These are phyloP conservation scores for Coregonus clupeaformis DNA, from an alignment of 2,113 vertebrate genomes.

Conservation along the genomic window DNA sequence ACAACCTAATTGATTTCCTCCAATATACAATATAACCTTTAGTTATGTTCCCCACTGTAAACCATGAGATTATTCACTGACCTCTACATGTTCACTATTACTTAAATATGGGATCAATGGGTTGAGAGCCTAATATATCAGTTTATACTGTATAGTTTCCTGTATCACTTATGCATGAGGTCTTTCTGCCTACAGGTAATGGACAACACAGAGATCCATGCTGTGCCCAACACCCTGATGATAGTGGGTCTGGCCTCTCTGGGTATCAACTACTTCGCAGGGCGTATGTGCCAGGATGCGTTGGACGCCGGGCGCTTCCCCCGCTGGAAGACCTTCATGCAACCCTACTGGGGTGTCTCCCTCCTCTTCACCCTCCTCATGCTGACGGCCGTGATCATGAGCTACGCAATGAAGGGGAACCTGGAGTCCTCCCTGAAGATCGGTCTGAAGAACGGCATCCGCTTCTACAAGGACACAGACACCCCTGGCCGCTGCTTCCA, in stretches of 20 bases:
- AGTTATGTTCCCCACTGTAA: not conserved
- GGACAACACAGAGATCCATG: slow-evolving; percentile 76
- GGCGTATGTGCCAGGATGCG: slow-evolving; percentile 77
- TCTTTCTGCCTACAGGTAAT: slow-evolving; percentile 67
- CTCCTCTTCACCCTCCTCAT: slow-evolving; percentile 75
- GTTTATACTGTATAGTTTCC: no score
- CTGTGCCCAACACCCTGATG: slow-evolving; percentile 76
- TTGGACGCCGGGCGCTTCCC: slow-evolving; percentile 75
- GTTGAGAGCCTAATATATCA: not conserved
- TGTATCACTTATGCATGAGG: not conserved
- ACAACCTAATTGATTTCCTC: no score
- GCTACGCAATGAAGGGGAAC: slow-evolving; percentile 75
- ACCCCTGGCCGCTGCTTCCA: slow-evolving; percentile 81
- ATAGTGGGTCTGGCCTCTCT: slow-evolving; percentile 78
- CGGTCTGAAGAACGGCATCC: slow-evolving; percentile 78
- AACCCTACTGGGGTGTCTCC: slow-evolving; percentile 72
- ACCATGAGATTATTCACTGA: not conserved
- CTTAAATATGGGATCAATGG: not conserved
- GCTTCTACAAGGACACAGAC: slow-evolving; percentile 84
- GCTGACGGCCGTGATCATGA: slow-evolving; percentile 75
- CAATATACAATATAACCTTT: not conserved
- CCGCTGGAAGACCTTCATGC: slow-evolving; percentile 76
- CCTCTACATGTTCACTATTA: not conserved
- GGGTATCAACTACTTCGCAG: slow-evolving; percentile 76
- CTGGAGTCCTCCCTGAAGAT: slow-evolving; percentile 77